phyloP scores from a whole-genome alignment of 2,113 vertebrate species.

The crab-eating macaque (Macaca fascicularis) region DNA sequence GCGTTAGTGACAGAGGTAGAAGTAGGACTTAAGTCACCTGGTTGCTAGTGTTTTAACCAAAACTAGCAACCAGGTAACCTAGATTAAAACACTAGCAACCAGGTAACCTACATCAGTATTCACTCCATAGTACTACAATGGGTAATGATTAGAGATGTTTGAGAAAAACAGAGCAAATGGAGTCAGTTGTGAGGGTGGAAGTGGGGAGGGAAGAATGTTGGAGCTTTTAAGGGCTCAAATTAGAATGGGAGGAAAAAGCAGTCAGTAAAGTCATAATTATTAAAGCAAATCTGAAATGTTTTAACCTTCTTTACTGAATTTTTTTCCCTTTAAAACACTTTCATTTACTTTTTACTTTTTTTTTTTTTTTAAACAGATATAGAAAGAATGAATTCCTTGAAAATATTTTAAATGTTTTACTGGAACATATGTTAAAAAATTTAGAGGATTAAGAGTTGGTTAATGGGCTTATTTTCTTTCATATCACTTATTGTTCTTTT shows the following conservation, averaged over 20 bases:
- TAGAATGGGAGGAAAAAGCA: slow-evolving; percentile 17
- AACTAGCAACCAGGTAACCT: no score
- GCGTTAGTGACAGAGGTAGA: neutral
- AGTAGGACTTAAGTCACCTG: neutral
- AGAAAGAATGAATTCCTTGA: neutral
- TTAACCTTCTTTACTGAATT: neutral
- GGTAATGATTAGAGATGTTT: neutral
- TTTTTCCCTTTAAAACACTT: slow-evolving; percentile 25
- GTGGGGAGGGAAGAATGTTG: neutral
- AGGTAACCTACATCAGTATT: neutral
- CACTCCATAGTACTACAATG: neutral
- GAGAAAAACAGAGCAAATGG: neutral
- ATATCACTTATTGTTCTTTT: slow-evolving; percentile 65
- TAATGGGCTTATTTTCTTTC: slow-evolving; percentile 66
- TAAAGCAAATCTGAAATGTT: slow-evolving; percentile 14
- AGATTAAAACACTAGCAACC: no score
- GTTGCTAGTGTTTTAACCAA: neutral
- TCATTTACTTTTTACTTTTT: neutral
- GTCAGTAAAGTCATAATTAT: neutral
- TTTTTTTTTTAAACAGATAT: neutral
- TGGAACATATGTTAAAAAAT: neutral
- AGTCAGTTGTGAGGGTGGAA: neutral
- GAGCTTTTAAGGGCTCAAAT: slow-evolving; percentile 18
- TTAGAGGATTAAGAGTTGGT: slow-evolving; percentile 23
- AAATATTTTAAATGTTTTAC: slow-evolving; percentile 12